phyloP scores from a whole-genome alignment of 2,113 vertebrate genomes.

The Perccottus glenii region DNA sequence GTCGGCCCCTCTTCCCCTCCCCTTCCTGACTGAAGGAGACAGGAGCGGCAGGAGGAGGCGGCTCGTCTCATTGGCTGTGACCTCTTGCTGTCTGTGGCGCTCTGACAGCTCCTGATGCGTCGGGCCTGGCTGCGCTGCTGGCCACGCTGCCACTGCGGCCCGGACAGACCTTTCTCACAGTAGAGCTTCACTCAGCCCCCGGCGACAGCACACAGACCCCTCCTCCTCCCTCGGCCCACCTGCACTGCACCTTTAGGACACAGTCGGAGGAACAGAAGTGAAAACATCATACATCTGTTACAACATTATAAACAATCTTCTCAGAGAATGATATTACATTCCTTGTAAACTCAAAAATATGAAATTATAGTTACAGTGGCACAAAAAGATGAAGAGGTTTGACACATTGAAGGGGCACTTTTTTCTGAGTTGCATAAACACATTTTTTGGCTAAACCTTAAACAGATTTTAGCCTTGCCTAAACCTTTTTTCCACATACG shows the following conservation, averaged over 20 bases:
- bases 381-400: neutral
- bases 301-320: neutral
- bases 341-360: no score
- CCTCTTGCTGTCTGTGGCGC: constrained; percentile 47
- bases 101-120: constrained; percentile 74
- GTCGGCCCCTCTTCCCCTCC: constrained; percentile 32
- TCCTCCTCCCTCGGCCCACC: constrained; percentile 12
- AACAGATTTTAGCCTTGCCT: no score
- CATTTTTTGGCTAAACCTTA: no score
- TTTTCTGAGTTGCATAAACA: no score
- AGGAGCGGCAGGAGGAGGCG: constrained; percentile 71
- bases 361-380: neutral
- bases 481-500: no score
- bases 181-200: constrained; percentile 47
- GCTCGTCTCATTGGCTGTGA: constrained; percentile 44
- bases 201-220: constrained; percentile 53
- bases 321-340: neutral
- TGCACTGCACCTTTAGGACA: constrained; percentile 16
- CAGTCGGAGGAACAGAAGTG: neutral
- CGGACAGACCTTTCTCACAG: constrained; percentile 37
- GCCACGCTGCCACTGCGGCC: constrained; percentile 35
- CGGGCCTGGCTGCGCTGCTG: constrained; percentile 65
- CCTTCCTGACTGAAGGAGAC: constrained; percentile 72
- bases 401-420: neutral
- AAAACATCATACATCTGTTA: constrained; percentile 11